Base-by-base conservation (phyloP, 2,797 vertebrate species). In the Rhinichthys osculus region DNA sequence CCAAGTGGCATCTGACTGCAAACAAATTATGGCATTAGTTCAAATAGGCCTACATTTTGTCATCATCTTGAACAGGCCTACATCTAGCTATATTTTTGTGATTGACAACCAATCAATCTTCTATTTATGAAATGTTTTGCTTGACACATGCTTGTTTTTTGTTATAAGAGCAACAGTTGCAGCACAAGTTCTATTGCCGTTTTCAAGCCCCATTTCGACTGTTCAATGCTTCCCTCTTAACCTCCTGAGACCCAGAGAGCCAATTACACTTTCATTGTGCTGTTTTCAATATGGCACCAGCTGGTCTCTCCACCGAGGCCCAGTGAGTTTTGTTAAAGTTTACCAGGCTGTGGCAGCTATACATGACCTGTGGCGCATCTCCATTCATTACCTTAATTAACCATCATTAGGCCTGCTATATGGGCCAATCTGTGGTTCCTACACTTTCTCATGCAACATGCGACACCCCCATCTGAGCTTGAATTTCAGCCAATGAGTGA, bases 371-470 rank as follows among this genome's bases (percentile, higher is more conserved):
- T 91, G 86, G 87, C 89, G 89, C 88, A 90, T 87, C 84, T 93
- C 92, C 94, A 95, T 97, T 96, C 95, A 95, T 96, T 96, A 94
- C 93, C 95, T 95, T 94, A 95, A 95, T 96, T 96, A 96, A 96
- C 92, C 93, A 94, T 94, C 94, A 94, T 95, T 93, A 90, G 91
- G 76, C 90, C 91, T 95, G 95, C 94, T 94, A 95, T 95, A 96
- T 92, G 93, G 95, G 93, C 93, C 96, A 96, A 95, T 96, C 96
- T 97, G 95, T 93, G 85, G 71, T 81, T 79, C 42, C 83, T 72
- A 91, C 92, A 88, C 84, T 89, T 87, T 86, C 81, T 87, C 81
- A 89, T 86, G 85, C 86, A 87, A 84, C 83, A 83, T 47, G 52
- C 66, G 67, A 79, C 73, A 70, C 78, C 47, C 88, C 50, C 71